Base-by-base conservation (phyloP, 2,113 vertebrate species). In the Etia nguti region DNA sequence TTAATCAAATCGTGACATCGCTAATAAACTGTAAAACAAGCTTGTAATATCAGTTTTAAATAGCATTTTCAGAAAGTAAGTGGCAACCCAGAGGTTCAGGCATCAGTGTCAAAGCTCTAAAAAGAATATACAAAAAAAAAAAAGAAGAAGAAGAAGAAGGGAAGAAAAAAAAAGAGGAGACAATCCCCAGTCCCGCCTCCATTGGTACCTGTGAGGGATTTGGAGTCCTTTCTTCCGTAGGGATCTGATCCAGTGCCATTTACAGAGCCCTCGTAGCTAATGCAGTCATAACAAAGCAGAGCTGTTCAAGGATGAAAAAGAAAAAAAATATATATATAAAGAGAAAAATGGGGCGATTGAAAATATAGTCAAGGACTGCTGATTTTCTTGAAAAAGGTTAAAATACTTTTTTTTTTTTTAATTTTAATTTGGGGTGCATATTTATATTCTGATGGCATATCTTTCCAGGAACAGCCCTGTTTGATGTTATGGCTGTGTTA, bases 281-380 rank as follows among this genome's bases (percentile, higher is more conserved):
- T 96, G 96, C 96, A 96, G 96, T 96, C 95, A 97, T 96, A 97
- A 96, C 96, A 97, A 94, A 97, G 96, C 94, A 97, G 96, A 95
- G 96, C 96, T 96, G 95, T 95, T 95, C 95, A 92, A 95, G 93
- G 93, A 94, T 94, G 70, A 93, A 93, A 94, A 90, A 94, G 84
- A 79, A 86, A 88, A 88, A 93, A 60, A 1, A 34, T 57, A 83
- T 90, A 92, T 93, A 93, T 82, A 85, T 90, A 92, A 92, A 93
- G 79, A 91, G 65, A 93, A 18, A 93, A 90, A 88, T 82, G 13
- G 87, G 92, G 81, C 57, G 41, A 93, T 92, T 79, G 86, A 92
- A 88, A 90, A 41, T 86, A 41, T 86, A 87, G 84, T 94, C 62
- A 94, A 87, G 22, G 84, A 68, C 73, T 82, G 85, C 24, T 93